A percentile compares a stretch with the other conserved stretches of the same genome.
phyloP scores from a whole-genome alignment of 2,888 invertebrate genomes.

The Muschampia plurimacula region DNA sequence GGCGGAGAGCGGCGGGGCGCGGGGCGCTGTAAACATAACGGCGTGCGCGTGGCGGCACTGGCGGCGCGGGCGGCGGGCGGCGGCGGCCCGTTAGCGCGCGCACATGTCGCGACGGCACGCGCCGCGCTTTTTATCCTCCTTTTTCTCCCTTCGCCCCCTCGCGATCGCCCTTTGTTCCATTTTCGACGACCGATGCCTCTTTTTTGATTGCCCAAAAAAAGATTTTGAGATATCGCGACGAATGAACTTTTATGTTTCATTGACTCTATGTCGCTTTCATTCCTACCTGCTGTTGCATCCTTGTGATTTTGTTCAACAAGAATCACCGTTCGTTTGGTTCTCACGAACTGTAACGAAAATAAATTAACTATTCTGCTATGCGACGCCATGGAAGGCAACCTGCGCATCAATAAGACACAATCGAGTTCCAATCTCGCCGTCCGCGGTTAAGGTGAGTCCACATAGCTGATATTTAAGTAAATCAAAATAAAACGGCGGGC shows the following conservation, averaged over 20 bases:
- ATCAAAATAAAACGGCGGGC: conserved; percentile 82
- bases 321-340: neutral
- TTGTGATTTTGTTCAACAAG: neutral
- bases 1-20: conserved; percentile 35
- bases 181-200: conserved; percentile 48
- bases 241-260: conserved; percentile 29
- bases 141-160: conserved; percentile 76
- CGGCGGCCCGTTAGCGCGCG: conserved; percentile 71
- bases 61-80: conserved; percentile 64
- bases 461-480: conserved; percentile 70
- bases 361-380: conserved; percentile 13
- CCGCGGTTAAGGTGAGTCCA: conserved; percentile 37
- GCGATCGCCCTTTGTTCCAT: conserved; percentile 78
- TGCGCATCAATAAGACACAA: conserved; percentile 36
- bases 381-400: conserved; percentile 22
- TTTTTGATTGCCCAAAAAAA: conserved; percentile 47
- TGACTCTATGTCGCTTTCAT: conserved; percentile 6
- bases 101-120: conserved; percentile 84
- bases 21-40: conserved; percentile 62
- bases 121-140: conserved; percentile 77
- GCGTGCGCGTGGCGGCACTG: conserved; percentile 69
- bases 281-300: neutral
- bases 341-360: conserved; percentile 7
- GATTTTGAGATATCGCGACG: conserved; percentile 28
- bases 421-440: conserved; percentile 35